Evolutionary conservation across 2,888 invertebrate species (phyloP).

Genomic region (Azorinus chamasolen): DNA sequence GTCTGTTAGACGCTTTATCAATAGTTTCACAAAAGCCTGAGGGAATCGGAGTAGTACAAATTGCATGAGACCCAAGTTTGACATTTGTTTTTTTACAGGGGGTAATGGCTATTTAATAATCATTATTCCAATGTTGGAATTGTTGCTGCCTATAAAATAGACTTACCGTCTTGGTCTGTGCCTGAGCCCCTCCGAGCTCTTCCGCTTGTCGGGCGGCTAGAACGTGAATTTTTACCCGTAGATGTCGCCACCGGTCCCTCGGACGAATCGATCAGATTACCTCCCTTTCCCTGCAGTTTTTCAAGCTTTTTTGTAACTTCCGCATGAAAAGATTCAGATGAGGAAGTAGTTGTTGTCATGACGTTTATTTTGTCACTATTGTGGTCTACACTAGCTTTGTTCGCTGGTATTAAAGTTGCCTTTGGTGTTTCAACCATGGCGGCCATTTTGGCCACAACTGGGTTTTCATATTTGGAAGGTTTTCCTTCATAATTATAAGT

Average conservation of each 20-base stretch:
- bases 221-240: slow-evolving; percentile 51
- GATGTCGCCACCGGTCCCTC: slow-evolving; percentile 61
- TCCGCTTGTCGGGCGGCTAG: slow-evolving; percentile 57
- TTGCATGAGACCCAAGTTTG: no score
- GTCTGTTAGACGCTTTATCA: no score
- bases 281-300: slow-evolving; percentile 30
- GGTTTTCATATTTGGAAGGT: slow-evolving; percentile 60
- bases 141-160: no score
- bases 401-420: slow-evolving; percentile 33
- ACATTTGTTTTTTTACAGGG: no score
- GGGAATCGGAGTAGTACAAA: no score
- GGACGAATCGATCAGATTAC: slow-evolving; percentile 9
- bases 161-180: slow-evolving; percentile 58
- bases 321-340: slow-evolving; percentile 48
- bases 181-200: slow-evolving; percentile 43
- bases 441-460: slow-evolving; percentile 66
- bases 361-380: neutral
- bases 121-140: no score
- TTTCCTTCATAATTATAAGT: slow-evolving; percentile 60
- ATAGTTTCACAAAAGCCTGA: no score
- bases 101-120: no score
- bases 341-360: slow-evolving; percentile 6
- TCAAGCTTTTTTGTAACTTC: slow-evolving; percentile 55
- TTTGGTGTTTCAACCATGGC: slow-evolving; percentile 58
- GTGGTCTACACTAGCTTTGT: slow-evolving; percentile 5